A percentile compares a stretch with the other conserved stretches of the same genome.
Conservation (phyloP, 2,888 invertebrate genomes). For the Dendrolimus pini region DNA sequence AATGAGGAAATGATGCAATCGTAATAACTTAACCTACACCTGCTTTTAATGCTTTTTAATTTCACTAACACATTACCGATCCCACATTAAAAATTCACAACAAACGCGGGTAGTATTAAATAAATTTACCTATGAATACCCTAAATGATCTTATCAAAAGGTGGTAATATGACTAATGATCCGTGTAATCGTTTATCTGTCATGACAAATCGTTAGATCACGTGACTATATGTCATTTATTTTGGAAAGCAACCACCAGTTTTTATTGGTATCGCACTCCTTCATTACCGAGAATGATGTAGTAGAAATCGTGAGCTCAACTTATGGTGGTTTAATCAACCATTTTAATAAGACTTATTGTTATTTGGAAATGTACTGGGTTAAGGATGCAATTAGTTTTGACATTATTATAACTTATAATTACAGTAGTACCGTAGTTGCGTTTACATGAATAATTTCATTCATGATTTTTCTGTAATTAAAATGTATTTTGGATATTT, state of each 20-base stretch:
- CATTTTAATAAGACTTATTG: too few relatives aligned
- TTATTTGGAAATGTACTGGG: too few relatives aligned
- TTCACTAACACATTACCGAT: constrained; percentile 6
- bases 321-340: too few relatives aligned
- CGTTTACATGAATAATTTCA: too few relatives aligned
- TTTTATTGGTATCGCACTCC: too few relatives aligned
- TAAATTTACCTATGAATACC: constrained; percentile 42
- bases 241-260: constrained; percentile 14
- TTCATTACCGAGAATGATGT: constrained; percentile 17
- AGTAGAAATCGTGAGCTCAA: too few relatives aligned
- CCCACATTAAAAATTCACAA: constrained; percentile 12
- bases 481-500: too few relatives aligned
- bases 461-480: too few relatives aligned
- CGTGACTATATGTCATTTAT: constrained; percentile 63
- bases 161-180: constrained; percentile 72
- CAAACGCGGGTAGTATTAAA: constrained; percentile 15
- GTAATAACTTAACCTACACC: neutral
- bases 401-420: too few relatives aligned
- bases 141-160: constrained; percentile 62
- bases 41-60: constrained; percentile 10
- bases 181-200: constrained; percentile 59
- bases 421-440: too few relatives aligned
- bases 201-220: constrained; percentile 67
- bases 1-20: too few relatives aligned
- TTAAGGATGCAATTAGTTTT: too few relatives aligned